Base-by-base conservation (phyloP, 1,140 invertebrate species). In the Pteromalus puparum region DNA sequence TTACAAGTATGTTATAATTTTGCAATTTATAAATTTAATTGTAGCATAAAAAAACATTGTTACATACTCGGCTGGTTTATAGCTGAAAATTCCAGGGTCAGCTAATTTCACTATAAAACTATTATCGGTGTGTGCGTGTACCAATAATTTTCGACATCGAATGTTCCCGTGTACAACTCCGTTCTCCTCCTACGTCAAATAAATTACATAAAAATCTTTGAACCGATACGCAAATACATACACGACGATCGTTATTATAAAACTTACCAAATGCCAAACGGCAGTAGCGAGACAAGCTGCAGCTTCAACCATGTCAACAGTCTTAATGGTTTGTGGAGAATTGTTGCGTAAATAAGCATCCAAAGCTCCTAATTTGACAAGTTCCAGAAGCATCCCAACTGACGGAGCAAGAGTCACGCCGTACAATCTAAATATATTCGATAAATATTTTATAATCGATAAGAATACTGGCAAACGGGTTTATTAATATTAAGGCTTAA, bases 151-250 rank as follows among this genome's bases (percentile, higher is more conserved):
- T n/a, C 95, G 94, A 91, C 97, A 98, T 72, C 97, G 94, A 81
- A 98, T 96, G 85, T 95, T 96, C n/a, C 97, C 97, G 93, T 98
- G 97, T 72, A 97, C 95, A 48, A 97, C 94, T 46, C 95, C 94
- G 86, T 96, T 95, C 89, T 97, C 96, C 88, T 96, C 95, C 95
- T 96, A 86, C 12, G 91, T 70, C 30, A 28, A 30, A 70, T 28
- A 28, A 13, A 28, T 70, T 28, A 15, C 2, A 70, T 15, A 0
- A 70, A 28, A 91, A 87, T 26, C 74, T 83, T 42, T 68, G 77
- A 77, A 28, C 42, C 30, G 82, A 86, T 74, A 79, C 65, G 70
- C 24, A 85, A 67, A 74, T 28, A 28, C 7, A 26, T 13, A 70
- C 30, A 70, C 30, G 13, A 30, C 2, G 1, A 70, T 30, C 9